Base-by-base conservation (phyloP, 2,888 invertebrate species). In the Amorpha juglandis region DNA sequence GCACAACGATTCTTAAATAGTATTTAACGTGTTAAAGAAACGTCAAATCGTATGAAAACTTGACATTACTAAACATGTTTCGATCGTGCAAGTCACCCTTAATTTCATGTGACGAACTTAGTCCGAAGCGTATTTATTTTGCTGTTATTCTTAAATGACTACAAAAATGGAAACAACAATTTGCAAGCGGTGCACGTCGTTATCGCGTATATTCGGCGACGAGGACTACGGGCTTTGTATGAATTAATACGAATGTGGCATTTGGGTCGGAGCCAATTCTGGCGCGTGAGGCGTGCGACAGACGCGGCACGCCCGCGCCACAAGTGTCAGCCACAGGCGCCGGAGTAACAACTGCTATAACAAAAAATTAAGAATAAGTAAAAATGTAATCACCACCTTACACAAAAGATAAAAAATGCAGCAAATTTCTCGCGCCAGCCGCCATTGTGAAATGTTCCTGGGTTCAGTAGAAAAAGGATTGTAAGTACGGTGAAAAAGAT, bases 271-370 rank as follows among this genome's bases (percentile, higher is more conserved):
- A 78, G 91, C 91, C 92, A 92, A 87, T 79, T 79, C 79, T 79
- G 76, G 73, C 68, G 74, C 74, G 78, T 74, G 74, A 74, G 75
- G 79, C 80, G 87, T 50, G 50, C n/a, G 19, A 50, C 50, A 50
- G 92, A 91, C 91, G 91, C 33, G 74, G 76, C 80, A 78, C 80
- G 88, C 91, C 85, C 80, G 78, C 80, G 88, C 91, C 85, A 91
- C 92, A 91, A 92, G 91, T 91, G 90, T 89, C 89, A 83, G 84
- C 80, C 87, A 83, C 80, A 50, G 50, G 50, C 48, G 48, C 50
- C 50, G 19, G 19, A 7, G 19, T 79, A 77, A 76, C 77, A 79
- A 73, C 75, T 76, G 74, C 78, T 81, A 81, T 80, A 82, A 83
- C 84, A 87, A 85, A 88, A 82, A 76, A 82, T 80, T 82, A 78